Evolutionary conservation across 2,113 vertebrate genomes (phyloP), one percentile per base, ranked within the genome.

Genomic region (Psittacula cyanocephala): DNA sequence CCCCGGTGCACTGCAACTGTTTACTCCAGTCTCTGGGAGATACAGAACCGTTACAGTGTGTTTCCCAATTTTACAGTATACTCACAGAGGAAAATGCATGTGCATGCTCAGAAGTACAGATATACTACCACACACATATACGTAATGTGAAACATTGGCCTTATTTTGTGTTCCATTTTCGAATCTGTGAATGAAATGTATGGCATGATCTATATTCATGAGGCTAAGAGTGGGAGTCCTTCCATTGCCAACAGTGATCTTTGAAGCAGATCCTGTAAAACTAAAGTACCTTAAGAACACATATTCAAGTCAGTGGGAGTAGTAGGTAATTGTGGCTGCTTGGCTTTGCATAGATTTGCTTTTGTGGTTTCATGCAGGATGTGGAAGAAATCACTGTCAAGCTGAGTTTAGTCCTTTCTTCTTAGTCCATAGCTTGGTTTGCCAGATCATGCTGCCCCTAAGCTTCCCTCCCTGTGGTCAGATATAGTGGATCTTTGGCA

Each of bases 321-420:
- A 92, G 84, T 50, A 72, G 67, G 85, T 59, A 91, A 67, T 93
- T 86, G 81, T 50, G 85, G 67, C 79, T 94, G 78, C 63, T 76
- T 59, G 68, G 88, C 75, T 86, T 86, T 55, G 59, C 75, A 69
- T 8, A 77, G 94, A 91, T 82, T 91, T 88, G 60, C 64, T 82
- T 93, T 70, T 96, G 91, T 95, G 95, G 94, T 89, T 95, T 91
- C 57, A 46, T 85, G 84, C 86, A 96, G 92, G 91, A 94, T 93
- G 87, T 94, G 81, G 91, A 95, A 94, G 84, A 83, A 92, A 91
- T 88, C 74, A 35, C 84, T 76, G 79, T 95, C 95, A 95, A 89
- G 70, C 87, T 76, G 87, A 85, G 93, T 43, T 85, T 62, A 95
- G 59, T 63, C 59, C 81, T 91, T 94, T 95, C n/a, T 80, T 89